These are phyloP conservation scores for Furcifer pardalis DNA, from an alignment of 2,797 vertebrate species.

Conservation along the genomic window DNA sequence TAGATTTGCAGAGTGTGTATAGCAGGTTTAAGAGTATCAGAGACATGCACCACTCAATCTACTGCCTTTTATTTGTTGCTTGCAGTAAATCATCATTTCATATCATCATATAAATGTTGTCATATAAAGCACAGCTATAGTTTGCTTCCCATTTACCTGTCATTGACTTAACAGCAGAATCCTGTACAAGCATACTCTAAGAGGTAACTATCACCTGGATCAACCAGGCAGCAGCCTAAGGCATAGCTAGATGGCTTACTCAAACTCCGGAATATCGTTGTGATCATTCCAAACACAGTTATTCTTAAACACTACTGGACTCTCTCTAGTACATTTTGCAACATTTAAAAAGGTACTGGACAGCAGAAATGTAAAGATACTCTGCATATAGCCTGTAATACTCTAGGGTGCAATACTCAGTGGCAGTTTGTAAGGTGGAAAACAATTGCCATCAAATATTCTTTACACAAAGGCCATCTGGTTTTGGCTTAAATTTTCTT, in stretches of 20 bases:
- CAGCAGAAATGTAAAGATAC: background rate
- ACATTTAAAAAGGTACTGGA: constrained; percentile 42
- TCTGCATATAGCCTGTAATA: background rate
- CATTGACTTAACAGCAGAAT: background rate
- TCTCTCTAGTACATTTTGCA: constrained; percentile 26
- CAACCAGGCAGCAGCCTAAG: background rate
- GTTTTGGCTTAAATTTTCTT: background rate
- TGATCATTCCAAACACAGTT: background rate
- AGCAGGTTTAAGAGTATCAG: constrained; percentile 8
- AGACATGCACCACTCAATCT: constrained; percentile 4
- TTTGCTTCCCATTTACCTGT: constrained; percentile 9
- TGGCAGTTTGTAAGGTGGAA: background rate
- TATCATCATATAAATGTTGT: constrained; percentile 37
- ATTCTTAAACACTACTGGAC: background rate
- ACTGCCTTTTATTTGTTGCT: background rate
- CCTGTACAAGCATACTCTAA: too few species aligned
- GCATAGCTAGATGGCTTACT: constrained; percentile 10
- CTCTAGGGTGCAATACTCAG: background rate
- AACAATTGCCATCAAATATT: background rate
- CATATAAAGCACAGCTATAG: constrained; percentile 21
- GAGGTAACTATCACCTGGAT: background rate
- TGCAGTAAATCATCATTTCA: constrained; percentile 22
- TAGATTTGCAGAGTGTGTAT: background rate
- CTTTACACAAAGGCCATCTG: background rate
- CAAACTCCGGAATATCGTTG: constrained; percentile 19